phyloP scores from a whole-genome alignment of 92 coral and sea anemone species.

The Palythoa heliodiscus region DNA sequence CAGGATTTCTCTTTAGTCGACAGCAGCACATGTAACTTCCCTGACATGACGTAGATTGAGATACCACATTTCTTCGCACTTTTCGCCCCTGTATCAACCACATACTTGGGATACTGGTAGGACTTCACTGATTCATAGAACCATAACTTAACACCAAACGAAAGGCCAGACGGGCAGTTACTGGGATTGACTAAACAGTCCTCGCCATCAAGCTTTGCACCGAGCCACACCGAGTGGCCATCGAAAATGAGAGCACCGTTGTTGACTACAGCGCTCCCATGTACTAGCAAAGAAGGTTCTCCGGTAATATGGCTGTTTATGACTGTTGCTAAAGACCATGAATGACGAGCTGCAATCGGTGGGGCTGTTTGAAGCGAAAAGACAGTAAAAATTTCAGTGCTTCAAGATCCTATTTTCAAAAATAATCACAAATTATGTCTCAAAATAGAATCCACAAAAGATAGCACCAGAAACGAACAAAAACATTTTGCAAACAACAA shows the following conservation, averaged over 20 bases:
- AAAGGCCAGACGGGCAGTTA: constrained; percentile 71
- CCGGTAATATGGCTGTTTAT: constrained; percentile 60
- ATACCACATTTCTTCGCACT: constrained; percentile 78
- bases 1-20: constrained; percentile 69
- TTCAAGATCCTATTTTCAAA: background rate
- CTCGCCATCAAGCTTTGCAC: constrained; percentile 44
- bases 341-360: constrained; percentile 69
- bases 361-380: constrained; percentile 52
- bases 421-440: background rate
- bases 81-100: constrained; percentile 86
- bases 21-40: constrained; percentile 71
- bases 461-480: too few relatives aligned
- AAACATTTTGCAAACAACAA: too few relatives aligned
- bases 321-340: constrained; percentile 63
- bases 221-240: constrained; percentile 72
- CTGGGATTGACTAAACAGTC: constrained; percentile 84
- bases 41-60: constrained; percentile 72
- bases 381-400: background rate
- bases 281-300: constrained; percentile 56
- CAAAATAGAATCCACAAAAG: too few relatives aligned
- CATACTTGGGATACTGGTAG: constrained; percentile 65
- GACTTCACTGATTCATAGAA: constrained; percentile 55
- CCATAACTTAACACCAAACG: constrained; percentile 78
- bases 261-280: constrained; percentile 49
- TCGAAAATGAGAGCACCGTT: constrained; percentile 76